Evolutionary conservation across 2,797 vertebrate genomes (phyloP).

Genomic region (Yasuhikotakia modesta): DNA sequence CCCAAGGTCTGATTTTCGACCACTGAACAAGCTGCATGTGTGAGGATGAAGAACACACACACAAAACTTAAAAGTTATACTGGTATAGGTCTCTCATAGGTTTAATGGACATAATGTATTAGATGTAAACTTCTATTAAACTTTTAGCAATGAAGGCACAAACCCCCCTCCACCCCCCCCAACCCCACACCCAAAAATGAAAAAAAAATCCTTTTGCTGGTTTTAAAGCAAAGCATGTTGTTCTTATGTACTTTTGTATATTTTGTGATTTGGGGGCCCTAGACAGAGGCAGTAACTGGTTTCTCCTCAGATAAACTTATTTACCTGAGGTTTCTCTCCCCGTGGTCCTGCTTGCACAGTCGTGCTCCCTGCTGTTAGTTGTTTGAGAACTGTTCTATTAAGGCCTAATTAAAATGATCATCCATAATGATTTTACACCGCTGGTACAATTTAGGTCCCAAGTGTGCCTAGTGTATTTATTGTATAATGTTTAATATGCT

Average conservation of each 20-base stretch:
- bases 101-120: not conserved
- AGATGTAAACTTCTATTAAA: not conserved
- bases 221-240: too few species aligned
- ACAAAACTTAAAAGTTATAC: not conserved
- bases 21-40: conserved; percentile 37
- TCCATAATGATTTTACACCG: not conserved
- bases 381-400: conserved; percentile 1
- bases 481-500: not conserved
- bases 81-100: not conserved
- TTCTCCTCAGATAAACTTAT: not conserved
- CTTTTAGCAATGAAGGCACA: not conserved
- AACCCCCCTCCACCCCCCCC: not conserved
- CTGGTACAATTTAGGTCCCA: not conserved
- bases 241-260: not conserved
- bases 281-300: not conserved
- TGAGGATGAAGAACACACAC: not conserved
- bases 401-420: not conserved
- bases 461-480: not conserved
- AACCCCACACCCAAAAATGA: not conserved
- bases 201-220: not conserved
- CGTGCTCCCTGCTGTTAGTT: not conserved
- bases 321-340: not conserved
- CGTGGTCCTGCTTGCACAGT: not conserved
- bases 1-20: conserved; percentile 55
- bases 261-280: not conserved